Evolutionary conservation across 2,888 invertebrate species (phyloP).

Genomic region (Epinotia bilunana): DNA sequence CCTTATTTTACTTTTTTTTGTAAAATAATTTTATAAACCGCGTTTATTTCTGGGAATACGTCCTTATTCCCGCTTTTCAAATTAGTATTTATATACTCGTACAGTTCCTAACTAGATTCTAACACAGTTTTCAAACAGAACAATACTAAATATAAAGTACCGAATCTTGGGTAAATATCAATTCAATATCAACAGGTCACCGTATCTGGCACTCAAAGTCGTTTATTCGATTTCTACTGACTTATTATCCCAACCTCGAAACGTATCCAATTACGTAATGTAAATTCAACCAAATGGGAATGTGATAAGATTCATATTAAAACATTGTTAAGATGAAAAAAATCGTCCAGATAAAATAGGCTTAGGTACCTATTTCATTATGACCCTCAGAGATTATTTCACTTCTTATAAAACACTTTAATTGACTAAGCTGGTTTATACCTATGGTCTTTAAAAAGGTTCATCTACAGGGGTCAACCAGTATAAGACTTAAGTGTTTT

Average conservation of each 20-base stretch:
- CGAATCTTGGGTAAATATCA: neutral
- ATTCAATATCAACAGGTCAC: slow-evolving; percentile 1
- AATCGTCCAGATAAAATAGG: neutral
- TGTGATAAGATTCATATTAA: neutral
- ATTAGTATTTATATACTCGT: no score
- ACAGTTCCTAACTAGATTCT: neutral
- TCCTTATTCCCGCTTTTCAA: no score
- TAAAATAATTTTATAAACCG: no score
- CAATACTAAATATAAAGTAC: neutral
- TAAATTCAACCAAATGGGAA: neutral
- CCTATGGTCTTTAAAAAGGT: no score
- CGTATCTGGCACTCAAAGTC: neutral
- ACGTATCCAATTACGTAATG: neutral
- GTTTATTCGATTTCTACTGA: slow-evolving; percentile 2
- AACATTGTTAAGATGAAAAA: neutral
- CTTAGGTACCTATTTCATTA: no score
- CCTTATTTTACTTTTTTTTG: no score
- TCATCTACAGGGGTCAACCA: no score
- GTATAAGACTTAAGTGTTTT: no score
- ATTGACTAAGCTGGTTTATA: no score
- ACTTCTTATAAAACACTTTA: no score
- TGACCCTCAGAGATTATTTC: no score
- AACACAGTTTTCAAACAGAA: neutral
- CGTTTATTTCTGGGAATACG: no score
- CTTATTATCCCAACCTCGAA: neutral